A percentile compares a stretch with the other conserved stretches of the same genome.
Conservation (phyloP, 2,888 invertebrate genomes). For the Mesopsocus fuscifrons region DNA sequence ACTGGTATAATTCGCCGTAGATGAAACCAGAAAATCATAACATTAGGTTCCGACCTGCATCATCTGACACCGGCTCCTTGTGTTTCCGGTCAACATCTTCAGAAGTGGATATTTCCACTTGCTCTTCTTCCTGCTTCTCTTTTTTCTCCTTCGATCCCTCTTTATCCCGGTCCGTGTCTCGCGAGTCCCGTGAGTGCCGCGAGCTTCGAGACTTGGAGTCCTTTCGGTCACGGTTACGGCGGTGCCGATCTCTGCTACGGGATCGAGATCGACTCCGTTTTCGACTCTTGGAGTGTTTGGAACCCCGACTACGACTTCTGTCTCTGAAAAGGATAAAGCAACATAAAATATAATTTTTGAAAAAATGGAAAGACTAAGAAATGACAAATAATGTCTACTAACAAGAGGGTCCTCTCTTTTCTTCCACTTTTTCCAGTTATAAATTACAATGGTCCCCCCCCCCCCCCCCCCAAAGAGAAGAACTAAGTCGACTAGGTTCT, state of each 20-base stretch:
- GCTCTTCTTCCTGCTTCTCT: conserved; percentile 17
- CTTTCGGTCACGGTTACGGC: too few species aligned
- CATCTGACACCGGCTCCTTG: conserved; percentile 9
- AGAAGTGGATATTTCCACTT: conserved; percentile 12
- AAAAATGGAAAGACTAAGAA: not conserved
- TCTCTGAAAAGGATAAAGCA: conserved; percentile 12
- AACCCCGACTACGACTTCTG: conserved; percentile 13
- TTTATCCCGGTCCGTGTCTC: conserved; percentile 18
- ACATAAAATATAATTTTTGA: not conserved
- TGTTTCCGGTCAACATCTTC: conserved; percentile 9
- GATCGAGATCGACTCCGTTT: conserved; percentile 17
- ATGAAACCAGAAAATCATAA: too few species aligned
- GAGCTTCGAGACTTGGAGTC: conserved; percentile 14
- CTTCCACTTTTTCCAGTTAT: too few species aligned
- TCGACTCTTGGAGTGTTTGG: conserved; percentile 15
- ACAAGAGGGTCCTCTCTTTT: conserved; percentile 14
- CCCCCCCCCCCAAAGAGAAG: too few species aligned
- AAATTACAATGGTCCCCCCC: too few species aligned
- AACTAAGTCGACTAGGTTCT: too few species aligned
- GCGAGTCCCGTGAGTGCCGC: too few species aligned
- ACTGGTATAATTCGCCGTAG: too few species aligned
- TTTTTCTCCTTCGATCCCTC: conserved; percentile 19
- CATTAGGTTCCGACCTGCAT: conserved; percentile 12
- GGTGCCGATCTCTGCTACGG: conserved; percentile 18
- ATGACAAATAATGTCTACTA: not conserved